Percentiles rank a stretch among this genome's conserved stretches.
phyloP scores from a whole-genome alignment of 2,888 invertebrate genomes.

The Mimachlamys varia region DNA sequence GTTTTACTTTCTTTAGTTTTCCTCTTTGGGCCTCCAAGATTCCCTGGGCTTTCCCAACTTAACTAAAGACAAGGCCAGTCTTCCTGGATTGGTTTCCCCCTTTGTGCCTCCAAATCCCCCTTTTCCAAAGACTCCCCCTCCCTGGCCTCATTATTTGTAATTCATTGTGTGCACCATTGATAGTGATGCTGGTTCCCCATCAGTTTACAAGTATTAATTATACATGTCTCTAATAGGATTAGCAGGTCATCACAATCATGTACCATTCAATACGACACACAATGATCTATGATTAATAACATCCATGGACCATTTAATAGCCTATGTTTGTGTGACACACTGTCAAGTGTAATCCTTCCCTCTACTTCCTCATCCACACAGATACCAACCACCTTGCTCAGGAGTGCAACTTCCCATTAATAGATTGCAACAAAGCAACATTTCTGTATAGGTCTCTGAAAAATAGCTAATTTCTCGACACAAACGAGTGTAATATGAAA shows the following conservation, averaged over 20 bases:
- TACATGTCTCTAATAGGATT: conserved; percentile 31
- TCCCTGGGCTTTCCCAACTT: too few species aligned
- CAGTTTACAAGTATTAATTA: conserved; percentile 26
- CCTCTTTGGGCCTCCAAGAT: too few species aligned
- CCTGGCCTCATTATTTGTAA: conserved; percentile 10
- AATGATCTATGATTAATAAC: background rate
- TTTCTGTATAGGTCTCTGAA: too few species aligned
- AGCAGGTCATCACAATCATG: background rate
- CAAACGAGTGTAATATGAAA: too few species aligned
- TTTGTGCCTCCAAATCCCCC: background rate
- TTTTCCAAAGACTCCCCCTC: background rate
- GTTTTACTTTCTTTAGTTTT: too few species aligned
- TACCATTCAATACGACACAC: background rate
- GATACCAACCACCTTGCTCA: background rate
- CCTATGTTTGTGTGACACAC: background rate
- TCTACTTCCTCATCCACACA: background rate
- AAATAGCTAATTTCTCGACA: too few species aligned
- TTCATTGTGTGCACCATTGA: background rate
- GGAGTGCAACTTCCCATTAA: background rate
- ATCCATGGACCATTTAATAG: background rate
- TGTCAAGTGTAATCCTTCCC: background rate
- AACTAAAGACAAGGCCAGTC: too few species aligned
- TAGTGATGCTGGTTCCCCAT: background rate
- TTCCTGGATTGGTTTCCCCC: too few species aligned
- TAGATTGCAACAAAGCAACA: background rate